These are phyloP conservation scores for Plectus sambesii DNA, from an alignment of 1,140 invertebrate species.

Conservation along the genomic window DNA sequence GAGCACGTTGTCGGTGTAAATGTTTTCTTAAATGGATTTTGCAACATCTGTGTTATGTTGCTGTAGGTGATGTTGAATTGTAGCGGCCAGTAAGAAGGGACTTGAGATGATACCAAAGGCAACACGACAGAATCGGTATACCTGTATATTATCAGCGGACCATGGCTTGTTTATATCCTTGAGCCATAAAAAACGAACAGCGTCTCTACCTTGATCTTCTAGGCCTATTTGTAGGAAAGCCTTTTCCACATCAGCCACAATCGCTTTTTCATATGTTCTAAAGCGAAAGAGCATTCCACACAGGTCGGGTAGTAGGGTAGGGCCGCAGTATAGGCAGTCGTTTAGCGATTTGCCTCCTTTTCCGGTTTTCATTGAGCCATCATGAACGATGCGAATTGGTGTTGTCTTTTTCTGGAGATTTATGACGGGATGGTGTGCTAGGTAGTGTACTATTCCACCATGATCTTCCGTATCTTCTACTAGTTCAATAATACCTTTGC, in stretches of 20 bases:
- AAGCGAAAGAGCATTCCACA: constrained; percentile 19
- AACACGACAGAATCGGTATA: no score
- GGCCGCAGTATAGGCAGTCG: constrained; percentile 31
- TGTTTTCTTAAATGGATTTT: no score
- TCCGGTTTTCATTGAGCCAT: constrained; percentile 35
- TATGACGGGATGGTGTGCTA: constrained; percentile 48
- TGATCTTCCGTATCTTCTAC: no score
- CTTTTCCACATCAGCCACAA: constrained; percentile 16
- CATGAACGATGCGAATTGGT: constrained; percentile 44
- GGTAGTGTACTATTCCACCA: no score
- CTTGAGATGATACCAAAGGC: no score
- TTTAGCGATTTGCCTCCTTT: constrained; percentile 38
- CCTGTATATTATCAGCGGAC: no score
- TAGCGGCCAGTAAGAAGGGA: no score
- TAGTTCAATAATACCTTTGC: no score
- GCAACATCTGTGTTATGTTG: no score
- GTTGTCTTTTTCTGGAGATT: constrained; percentile 27
- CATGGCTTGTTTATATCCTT: constrained; percentile 8
- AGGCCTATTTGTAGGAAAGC: constrained; percentile 15
- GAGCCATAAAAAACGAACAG: constrained; percentile 17
- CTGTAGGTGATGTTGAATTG: no score
- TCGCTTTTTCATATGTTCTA: constrained; percentile 8
- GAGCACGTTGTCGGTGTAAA: no score
- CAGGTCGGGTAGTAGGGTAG: constrained; percentile 15
- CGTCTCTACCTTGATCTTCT: constrained; percentile 15